phyloP scores from a whole-genome alignment of 2,797 vertebrate genomes.

The Rhynchotus rufescens region DNA sequence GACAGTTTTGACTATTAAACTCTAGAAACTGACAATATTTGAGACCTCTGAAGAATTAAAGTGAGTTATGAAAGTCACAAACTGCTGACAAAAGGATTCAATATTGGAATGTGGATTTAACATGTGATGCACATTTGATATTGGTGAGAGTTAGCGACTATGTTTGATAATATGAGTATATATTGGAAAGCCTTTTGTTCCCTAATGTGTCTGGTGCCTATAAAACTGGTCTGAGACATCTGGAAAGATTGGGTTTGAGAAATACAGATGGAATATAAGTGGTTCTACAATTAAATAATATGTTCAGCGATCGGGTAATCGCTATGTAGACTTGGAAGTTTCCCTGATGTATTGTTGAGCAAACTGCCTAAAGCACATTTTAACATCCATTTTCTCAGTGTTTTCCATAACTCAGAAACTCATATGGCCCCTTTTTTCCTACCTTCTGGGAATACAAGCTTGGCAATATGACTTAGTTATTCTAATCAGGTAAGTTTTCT shows the following conservation, averaged over 20 bases:
- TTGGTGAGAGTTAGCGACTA: constrained; percentile 63
- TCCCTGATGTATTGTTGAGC: constrained; percentile 76
- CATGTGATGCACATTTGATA: constrained; percentile 74
- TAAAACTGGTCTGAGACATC: constrained; percentile 79
- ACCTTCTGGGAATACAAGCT: constrained; percentile 73
- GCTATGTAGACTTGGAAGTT: constrained; percentile 75
- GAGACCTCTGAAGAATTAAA: constrained; percentile 68
- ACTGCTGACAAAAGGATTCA: constrained; percentile 63
- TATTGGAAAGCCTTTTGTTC: constrained; percentile 74
- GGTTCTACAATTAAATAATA: constrained; percentile 76
- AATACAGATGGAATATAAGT: constrained; percentile 79
- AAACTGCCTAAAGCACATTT: constrained; percentile 78
- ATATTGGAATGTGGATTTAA: constrained; percentile 42
- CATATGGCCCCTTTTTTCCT: constrained; percentile 64
- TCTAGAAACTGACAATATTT: constrained; percentile 68
- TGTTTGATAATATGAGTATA: constrained; percentile 66
- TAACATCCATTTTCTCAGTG: constrained; percentile 75
- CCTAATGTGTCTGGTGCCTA: constrained; percentile 74
- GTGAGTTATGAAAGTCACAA: constrained; percentile 63
- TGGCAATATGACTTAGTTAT: constrained; percentile 69
- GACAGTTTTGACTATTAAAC: constrained; percentile 69
- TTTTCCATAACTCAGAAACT: constrained; percentile 76
- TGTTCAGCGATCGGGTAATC: constrained; percentile 71
- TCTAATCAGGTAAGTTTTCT: constrained; percentile 80
- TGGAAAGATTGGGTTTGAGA: constrained; percentile 78